A percentile compares a stretch with the other conserved stretches of the same genome.
phyloP scores from a whole-genome alignment of 1,140 invertebrate genomes.

The Sinonovacula constricta region DNA sequence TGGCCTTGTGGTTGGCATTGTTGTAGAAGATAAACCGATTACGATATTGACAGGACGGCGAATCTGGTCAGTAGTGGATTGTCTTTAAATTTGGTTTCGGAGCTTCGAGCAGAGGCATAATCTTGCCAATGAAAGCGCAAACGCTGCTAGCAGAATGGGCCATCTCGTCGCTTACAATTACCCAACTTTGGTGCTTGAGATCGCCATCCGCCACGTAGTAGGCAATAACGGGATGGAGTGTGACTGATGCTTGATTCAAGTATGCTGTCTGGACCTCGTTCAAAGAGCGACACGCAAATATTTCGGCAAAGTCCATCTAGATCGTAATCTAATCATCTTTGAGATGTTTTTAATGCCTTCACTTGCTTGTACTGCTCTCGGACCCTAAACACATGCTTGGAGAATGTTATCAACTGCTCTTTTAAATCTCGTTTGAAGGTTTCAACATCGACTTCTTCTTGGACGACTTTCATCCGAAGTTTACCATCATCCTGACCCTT shows the following conservation, averaged over 20 bases:
- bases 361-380: constrained; percentile 39
- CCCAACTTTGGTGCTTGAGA: constrained; percentile 45
- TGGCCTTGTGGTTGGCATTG: not conserved
- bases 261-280: constrained; percentile 52
- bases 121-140: constrained; percentile 19
- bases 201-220: constrained; percentile 25
- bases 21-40: constrained; percentile 36
- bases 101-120: constrained; percentile 19
- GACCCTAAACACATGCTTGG: constrained; percentile 25
- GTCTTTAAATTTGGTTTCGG: not conserved
- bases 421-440: constrained; percentile 14
- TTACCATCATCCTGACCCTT: constrained; percentile 32
- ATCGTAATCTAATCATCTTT: constrained; percentile 19
- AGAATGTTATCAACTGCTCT: not conserved
- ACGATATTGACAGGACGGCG: constrained; percentile 40
- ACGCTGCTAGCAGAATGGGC: constrained; percentile 32
- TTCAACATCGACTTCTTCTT: not conserved
- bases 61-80: constrained; percentile 49
- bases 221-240: constrained; percentile 43
- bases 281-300: constrained; percentile 35
- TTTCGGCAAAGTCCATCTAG: constrained; percentile 55
- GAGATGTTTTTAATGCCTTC: constrained; percentile 26
- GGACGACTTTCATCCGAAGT: constrained; percentile 28
- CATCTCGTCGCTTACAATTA: constrained; percentile 27
- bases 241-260: constrained; percentile 43